These are phyloP conservation scores for Nasonia longicornis DNA, from an alignment of 1,140 invertebrate species.

Conservation along the genomic window DNA sequence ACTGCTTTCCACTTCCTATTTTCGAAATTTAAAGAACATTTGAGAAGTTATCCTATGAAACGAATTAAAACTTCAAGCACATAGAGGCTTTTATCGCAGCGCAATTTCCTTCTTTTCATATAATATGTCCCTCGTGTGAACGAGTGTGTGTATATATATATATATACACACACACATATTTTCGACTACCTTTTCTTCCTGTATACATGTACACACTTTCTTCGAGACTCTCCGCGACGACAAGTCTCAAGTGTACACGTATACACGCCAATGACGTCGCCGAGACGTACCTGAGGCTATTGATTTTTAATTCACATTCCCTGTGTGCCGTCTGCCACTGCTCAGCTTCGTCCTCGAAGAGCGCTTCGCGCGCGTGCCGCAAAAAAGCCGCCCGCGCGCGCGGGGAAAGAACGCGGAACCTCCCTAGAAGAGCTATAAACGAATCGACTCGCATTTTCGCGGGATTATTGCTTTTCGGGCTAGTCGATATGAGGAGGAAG, in stretches of 20 bases:
- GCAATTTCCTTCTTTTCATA: no score
- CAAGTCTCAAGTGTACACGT: background rate
- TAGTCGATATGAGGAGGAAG: no score
- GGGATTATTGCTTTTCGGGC: background rate
- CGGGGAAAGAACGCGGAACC: constrained; percentile 11
- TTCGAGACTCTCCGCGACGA: background rate
- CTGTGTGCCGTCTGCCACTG: background rate
- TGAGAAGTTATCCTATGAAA: no score
- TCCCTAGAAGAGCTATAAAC: background rate
- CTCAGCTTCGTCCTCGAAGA: background rate
- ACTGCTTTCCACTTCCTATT: no score
- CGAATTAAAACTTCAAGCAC: no score
- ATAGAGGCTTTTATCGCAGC: no score
- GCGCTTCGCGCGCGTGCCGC: background rate
- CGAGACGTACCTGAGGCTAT: background rate
- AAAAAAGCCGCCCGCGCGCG: no score
- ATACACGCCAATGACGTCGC: background rate
- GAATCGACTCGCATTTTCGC: background rate
- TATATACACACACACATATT: background rate
- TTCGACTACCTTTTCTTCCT: background rate
- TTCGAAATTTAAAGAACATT: no score
- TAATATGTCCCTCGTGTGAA: background rate
- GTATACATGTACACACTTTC: background rate
- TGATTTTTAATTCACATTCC: constrained; percentile 28
- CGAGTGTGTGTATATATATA: background rate